Conservation (phyloP, 2,888 invertebrate genomes). For the Philaethria dido region DNA sequence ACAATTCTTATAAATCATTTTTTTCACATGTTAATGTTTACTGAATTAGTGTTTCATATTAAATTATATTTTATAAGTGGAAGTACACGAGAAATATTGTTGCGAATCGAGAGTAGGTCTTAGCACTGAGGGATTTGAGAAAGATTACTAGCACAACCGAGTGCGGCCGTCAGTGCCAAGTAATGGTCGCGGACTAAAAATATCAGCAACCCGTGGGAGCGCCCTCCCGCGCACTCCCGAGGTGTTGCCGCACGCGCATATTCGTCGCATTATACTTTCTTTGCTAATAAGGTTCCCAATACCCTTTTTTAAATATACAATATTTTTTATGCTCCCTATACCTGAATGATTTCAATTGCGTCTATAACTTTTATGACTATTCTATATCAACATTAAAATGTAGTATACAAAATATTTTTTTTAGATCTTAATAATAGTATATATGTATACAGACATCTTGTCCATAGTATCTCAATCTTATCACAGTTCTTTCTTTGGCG, state of each 20-base stretch:
- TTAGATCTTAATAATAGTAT: not conserved
- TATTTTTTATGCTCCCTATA: not conserved
- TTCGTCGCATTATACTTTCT: slow-evolving; percentile 65
- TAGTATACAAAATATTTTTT: not conserved
- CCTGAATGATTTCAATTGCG: not conserved
- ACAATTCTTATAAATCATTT: slow-evolving; percentile 66
- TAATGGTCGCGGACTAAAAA: slow-evolving; percentile 87
- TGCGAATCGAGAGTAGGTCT: slow-evolving; percentile 75
- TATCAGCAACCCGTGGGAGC: slow-evolving; percentile 85
- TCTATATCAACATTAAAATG: not conserved
- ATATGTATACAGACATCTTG: slow-evolving; percentile 2
- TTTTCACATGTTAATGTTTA: slow-evolving; percentile 42
- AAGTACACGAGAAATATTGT: slow-evolving; percentile 64
- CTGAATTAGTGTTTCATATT: slow-evolving; percentile 2
- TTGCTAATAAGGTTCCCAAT: slow-evolving; percentile 37
- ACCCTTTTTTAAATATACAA: slow-evolving; percentile 16
- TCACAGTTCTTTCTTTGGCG: slow-evolving; percentile 57
- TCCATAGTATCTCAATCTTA: slow-evolving; percentile 44
- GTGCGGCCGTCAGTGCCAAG: slow-evolving; percentile 85
- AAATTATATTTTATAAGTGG: slow-evolving; percentile 33
- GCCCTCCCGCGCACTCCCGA: slow-evolving; percentile 81
- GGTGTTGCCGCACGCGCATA: slow-evolving; percentile 75
- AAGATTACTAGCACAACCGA: slow-evolving; percentile 80
- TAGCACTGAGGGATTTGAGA: slow-evolving; percentile 78
- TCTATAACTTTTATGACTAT: not conserved